phyloP scores from a whole-genome alignment of 2,113 vertebrate species.

The Nannobrachium achirus region DNA sequence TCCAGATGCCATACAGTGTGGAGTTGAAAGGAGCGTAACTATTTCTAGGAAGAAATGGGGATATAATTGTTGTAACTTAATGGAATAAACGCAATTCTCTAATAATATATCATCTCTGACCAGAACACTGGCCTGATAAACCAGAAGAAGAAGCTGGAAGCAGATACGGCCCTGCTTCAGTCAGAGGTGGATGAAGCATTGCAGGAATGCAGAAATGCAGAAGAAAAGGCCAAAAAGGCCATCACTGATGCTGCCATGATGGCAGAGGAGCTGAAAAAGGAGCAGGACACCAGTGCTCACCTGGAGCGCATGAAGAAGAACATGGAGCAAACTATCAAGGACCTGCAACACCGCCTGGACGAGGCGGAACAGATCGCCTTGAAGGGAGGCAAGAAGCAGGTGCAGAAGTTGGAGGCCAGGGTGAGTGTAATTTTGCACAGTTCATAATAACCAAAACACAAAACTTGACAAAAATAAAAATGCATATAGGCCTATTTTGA shows the following conservation, averaged over 20 bases:
- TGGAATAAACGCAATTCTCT: too few species aligned
- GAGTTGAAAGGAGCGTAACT: too few species aligned
- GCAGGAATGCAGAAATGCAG: slow-evolving; percentile 78
- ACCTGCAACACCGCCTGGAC: slow-evolving; percentile 83
- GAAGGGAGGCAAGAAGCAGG: slow-evolving; percentile 84
- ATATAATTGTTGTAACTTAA: too few species aligned
- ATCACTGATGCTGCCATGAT: slow-evolving; percentile 86
- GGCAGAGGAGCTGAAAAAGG: slow-evolving; percentile 92
- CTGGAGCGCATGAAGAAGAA: slow-evolving; percentile 87
- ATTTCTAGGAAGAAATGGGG: too few species aligned
- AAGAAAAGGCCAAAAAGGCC: slow-evolving; percentile 78
- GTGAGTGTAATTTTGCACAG: too few species aligned
- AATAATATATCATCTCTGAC: too few species aligned
- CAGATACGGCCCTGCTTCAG: slow-evolving; percentile 71
- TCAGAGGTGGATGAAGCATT: slow-evolving; percentile 74
- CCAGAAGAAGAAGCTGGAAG: slow-evolving; percentile 79
- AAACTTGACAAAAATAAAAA: too few species aligned
- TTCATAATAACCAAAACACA: too few species aligned
- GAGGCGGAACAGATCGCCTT: slow-evolving; percentile 87
- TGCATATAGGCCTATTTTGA: too few species aligned
- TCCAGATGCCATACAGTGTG: too few species aligned
- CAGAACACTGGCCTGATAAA: slow-evolving; percentile 78
- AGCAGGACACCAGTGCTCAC: slow-evolving; percentile 89
- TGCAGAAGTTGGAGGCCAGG: slow-evolving; percentile 80
- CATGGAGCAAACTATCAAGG: slow-evolving; percentile 78